Conservation (phyloP, 2,113 vertebrate species). For the Hyperopisus bebe region DNA sequence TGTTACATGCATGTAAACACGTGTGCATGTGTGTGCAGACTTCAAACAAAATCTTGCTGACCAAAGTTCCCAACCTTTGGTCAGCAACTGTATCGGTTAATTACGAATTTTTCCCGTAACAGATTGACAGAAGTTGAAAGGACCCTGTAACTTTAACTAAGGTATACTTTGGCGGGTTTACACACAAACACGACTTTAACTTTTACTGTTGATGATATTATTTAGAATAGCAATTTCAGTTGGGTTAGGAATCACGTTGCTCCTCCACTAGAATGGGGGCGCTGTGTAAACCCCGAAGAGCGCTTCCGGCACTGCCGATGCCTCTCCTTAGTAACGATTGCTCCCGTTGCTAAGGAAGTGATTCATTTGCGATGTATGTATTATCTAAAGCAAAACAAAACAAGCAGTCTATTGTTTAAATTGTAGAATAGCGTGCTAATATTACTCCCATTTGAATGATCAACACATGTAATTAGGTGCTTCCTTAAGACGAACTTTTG, state of each 20-base stretch:
- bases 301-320: neutral
- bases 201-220: neutral
- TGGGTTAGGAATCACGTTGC: neutral
- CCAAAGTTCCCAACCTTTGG: too few relatives aligned
- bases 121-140: neutral
- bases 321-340: neutral
- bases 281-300: neutral
- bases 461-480: neutral
- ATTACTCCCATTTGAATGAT: neutral
- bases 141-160: neutral
- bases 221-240: neutral
- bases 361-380: neutral
- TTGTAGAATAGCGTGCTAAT: neutral
- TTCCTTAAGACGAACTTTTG: neutral
- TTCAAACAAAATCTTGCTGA: too few relatives aligned
- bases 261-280: conserved; percentile 5
- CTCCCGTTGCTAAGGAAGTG: conserved; percentile 18
- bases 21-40: too few relatives aligned
- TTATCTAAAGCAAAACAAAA: neutral
- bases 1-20: neutral
- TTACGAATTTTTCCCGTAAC: neutral
- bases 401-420: neutral
- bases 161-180: conserved; percentile 16
- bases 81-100: neutral
- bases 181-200: conserved; percentile 6